Evolutionary conservation across 2,888 invertebrate genomes (phyloP), one percentile per base, ranked within the genome.

Genomic region (Eremobia ochroleuca): DNA sequence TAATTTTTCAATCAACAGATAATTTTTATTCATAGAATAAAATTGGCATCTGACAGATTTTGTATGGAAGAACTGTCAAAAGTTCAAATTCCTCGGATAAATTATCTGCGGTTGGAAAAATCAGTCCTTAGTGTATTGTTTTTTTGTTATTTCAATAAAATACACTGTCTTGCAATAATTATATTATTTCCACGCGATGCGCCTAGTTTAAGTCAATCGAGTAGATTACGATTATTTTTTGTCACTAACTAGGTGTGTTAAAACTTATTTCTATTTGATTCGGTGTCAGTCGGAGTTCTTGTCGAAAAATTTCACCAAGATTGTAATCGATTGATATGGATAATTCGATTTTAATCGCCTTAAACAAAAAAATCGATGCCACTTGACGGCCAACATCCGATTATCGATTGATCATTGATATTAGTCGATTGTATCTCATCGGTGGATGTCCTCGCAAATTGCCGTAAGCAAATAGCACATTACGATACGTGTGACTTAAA

Each of bases 281-380:
- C 62, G 62, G 85, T 34, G 52, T 85, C 85, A 81, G 83, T 83
- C 76, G 59, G 82, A 71, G 21, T 15, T 55, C 28, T 40, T 31
- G 9, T 34, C 40, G 6, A 49, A 25, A 46, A 37, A 58, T 5
- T 4, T 13, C 31, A 62, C 9, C 28, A 49, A 37, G 37, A 81
- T 49, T 59, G 40, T 21, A 18, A 64, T 46, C 28, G 15, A 13
- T 49, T 15, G 15, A 18, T 55, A 31, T 25, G 11, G 1, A 8
- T 3, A 8, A 66, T 31, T 66, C 11, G 37, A 37, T 49, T n/a
- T 21, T 21, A 8, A 34, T 64, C 28, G 43, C 31, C 25, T 43
- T 4, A 37, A 25, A 70, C 37, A 28, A 9, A 40, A 40, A 0
- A 46, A 31, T 72, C 58, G 5, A 46, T 73, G 34, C 34, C 11